Conservation (phyloP, 2,797 vertebrate species). For the Dendrocincla fuliginosa region DNA sequence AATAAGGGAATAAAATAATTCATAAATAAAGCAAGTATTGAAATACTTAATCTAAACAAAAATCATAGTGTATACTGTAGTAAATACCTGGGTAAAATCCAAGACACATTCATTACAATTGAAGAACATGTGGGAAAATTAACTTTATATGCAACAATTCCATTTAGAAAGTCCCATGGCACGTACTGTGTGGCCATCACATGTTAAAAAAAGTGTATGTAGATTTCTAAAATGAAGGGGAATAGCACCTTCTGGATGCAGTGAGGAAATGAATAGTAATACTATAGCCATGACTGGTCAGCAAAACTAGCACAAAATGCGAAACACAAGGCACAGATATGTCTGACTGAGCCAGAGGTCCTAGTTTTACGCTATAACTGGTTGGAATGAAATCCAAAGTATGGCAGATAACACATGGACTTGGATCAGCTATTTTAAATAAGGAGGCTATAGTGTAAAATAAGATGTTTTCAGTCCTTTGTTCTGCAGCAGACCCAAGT, state of each 20-base stretch:
- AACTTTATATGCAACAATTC: background rate
- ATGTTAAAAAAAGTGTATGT: background rate
- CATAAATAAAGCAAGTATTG: background rate
- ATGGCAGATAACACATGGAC: too few species aligned
- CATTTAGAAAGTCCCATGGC: background rate
- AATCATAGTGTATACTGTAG: background rate
- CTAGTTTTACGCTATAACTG: accelerated
- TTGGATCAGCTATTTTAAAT: background rate
- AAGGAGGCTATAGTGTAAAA: background rate
- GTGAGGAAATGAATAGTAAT: background rate
- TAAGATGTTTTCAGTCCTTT: background rate
- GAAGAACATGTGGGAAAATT: background rate
- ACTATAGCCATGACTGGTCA: background rate
- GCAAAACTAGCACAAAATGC: background rate
- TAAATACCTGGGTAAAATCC: too few species aligned
- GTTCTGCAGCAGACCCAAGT: background rate
- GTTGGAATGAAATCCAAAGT: background rate
- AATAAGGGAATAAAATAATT: background rate
- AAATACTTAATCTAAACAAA: background rate
- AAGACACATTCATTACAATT: background rate
- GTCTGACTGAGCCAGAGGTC: background rate
- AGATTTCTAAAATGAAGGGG: background rate
- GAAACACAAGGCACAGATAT: background rate
- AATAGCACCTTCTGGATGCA: background rate
- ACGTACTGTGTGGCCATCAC: background rate